Conservation (phyloP, 2,113 vertebrate genomes). For the Heloderma charlesbogerti region DNA sequence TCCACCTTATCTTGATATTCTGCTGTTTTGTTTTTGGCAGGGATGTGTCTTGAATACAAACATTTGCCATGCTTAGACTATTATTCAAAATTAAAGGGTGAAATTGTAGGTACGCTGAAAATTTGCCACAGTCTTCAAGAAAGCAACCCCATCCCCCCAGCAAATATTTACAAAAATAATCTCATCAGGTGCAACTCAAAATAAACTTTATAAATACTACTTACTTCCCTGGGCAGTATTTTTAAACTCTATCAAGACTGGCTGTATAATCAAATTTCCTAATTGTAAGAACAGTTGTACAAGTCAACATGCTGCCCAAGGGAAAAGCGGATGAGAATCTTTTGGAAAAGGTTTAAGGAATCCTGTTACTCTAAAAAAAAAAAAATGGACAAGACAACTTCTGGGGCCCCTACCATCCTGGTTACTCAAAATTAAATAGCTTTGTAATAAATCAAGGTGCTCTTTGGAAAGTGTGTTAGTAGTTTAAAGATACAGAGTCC, state of each 20-base stretch:
- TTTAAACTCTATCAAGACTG: rapidly evolving
- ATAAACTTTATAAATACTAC: not conserved
- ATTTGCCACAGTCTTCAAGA: not conserved
- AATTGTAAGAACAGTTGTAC: constrained; percentile 13
- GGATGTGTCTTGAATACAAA: not conserved
- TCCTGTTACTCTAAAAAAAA: not conserved
- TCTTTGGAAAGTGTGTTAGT: not conserved
- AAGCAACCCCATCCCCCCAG: too few species aligned
- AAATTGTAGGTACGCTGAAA: not conserved
- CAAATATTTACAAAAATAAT: not conserved
- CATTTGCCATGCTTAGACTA: not conserved
- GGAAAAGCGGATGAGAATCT: not conserved
- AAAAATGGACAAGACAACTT: not conserved
- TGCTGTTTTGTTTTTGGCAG: not conserved
- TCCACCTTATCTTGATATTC: not conserved
- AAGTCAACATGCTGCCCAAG: not conserved
- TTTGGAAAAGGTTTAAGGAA: not conserved
- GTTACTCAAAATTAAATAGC: not conserved
- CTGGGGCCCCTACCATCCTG: not conserved
- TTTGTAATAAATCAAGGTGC: not conserved
- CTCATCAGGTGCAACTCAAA: not conserved
- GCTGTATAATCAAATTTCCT: not conserved
- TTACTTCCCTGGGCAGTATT: not conserved
- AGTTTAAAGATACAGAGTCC: not conserved
- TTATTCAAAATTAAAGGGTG: not conserved